Evolutionary conservation across 2,113 vertebrate genomes (phyloP), one percentile per base, ranked within the genome.

Genomic region (Megaceryle torquata): DNA sequence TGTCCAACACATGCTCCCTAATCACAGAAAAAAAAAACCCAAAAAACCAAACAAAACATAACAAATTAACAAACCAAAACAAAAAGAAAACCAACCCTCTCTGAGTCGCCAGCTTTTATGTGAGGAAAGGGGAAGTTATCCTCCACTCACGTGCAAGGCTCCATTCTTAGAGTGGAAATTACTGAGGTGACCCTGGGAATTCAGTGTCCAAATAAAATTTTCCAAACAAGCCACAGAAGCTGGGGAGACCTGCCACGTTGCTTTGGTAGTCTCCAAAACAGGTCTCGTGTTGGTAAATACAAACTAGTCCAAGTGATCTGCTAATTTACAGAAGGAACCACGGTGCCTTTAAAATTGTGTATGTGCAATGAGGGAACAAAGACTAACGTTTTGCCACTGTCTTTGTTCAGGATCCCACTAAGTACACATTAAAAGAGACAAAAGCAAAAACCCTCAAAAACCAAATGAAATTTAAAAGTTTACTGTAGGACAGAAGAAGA

Each of bases 151-250:
- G 20, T 75, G 85, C 64, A 60, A 67, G 41, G 37, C 59, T 83
- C 54, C 0, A 2, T 44, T 77, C 69, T 2, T 13, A 10, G 8
- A 65, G 50, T 20, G 39, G 65, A 72, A 88, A 91, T 83, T 57
- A 96, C 2, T 43, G 83, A 93, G 46, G 59, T 54, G 54, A 56
- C 46, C 39, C 76, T 79, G 84, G 71, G 80, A 90, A 91, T 39
- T 35, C 51, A 96, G 37, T 6, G 21, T 88, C 76, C 50, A 44
- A 91, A 76, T 80, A 94, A 96, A 96, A 91, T 80, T 72, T 86
- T 91, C 94, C 24, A 68, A 93, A 89, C 61, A 69, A 86, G 41
- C 35, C 39, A 37, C 64, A 80, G 90, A 86, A 88, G 53, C 79
- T 13, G n/a, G 2, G 1, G 82, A 69, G 50, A 33, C 24, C 71